Evolutionary conservation across 2,888 invertebrate genomes (phyloP), one percentile per base, ranked within the genome.

Genomic region (Halocaridina rubra): DNA sequence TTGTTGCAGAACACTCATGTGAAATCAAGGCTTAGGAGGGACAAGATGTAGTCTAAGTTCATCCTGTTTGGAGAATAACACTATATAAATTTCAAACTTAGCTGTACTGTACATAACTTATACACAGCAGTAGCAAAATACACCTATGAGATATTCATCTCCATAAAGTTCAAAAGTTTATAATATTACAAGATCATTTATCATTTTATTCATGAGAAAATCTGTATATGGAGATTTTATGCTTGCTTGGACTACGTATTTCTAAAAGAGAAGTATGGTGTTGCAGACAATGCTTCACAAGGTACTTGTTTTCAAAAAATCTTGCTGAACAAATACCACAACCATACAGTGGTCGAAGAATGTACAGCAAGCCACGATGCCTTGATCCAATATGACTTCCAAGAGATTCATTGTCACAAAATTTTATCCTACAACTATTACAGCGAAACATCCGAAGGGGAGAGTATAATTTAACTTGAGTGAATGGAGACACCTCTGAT

Each of bases 391-490:
- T 86, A 61, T 88, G 88, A 29, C 69, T 53, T 19, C 80, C 46
- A 32, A 88, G 71, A 61, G 86, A 84, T 32, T 84, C 86, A 53
- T 84, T 88, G 59, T 88, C 88, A 76, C 88, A 88, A 46, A 86
- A 88, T 27, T 88, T 88, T 8, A 85, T 80, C 1, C 82, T 77
- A 22, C 88, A 88, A 32, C 79, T 69, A 71, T 86, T 88, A 72
- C 88, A 88, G 5, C 88, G 84, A 71, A 88, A 88, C 84, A 88
- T 84, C 5, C 86, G 80, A n/a, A 87, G 74, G 1, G 86, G 88
- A 1, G 88, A 88, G 39, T 86, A 88, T 13, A 88, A 76, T 67
- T 88, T 88, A 19, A 88, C 61, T 33, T 80, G 61, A 13, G 78
- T 78, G 29, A 85, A 87, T 22, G 82, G 78, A 0, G 74, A 84